These are phyloP conservation scores for Rosalia funebris DNA, from an alignment of 2,888 invertebrate genomes.

Conservation along the genomic window DNA sequence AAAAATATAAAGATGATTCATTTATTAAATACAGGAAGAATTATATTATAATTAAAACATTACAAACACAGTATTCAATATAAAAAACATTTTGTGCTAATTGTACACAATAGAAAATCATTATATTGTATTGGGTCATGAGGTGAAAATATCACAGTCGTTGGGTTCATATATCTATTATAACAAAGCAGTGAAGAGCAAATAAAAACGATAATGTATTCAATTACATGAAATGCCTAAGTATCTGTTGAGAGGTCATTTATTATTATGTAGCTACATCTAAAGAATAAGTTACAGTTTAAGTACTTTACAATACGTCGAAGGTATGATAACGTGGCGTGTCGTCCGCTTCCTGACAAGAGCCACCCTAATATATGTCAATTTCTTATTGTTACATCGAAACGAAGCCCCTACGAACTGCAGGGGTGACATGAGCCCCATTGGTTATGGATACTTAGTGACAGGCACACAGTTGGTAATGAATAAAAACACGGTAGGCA, in stretches of 20 bases:
- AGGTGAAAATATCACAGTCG: too few species aligned
- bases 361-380: constrained; percentile 47
- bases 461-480: constrained; percentile 44
- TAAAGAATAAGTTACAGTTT: constrained; percentile 24
- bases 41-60: too few species aligned
- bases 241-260: constrained; percentile 5
- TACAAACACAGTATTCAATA: too few species aligned
- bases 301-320: constrained; percentile 32
- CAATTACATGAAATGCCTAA: background rate
- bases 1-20: too few species aligned
- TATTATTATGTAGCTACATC: background rate
- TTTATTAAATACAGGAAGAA: too few species aligned
- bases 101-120: too few species aligned
- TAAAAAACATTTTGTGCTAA: too few species aligned
- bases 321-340: constrained; percentile 40
- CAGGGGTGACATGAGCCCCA: constrained; percentile 47
- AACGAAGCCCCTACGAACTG: constrained; percentile 14
- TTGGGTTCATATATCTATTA: too few species aligned
- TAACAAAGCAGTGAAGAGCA: too few species aligned
- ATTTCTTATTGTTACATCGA: constrained; percentile 43
- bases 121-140: too few species aligned
- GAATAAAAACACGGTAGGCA: constrained; percentile 43
- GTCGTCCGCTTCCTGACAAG: constrained; percentile 40
- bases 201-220: background rate
- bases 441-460: constrained; percentile 59